Evolutionary conservation across 1,140 invertebrate species (phyloP), one percentile per base, ranked within the genome.

Genomic region (Listronotus oregonensis): DNA sequence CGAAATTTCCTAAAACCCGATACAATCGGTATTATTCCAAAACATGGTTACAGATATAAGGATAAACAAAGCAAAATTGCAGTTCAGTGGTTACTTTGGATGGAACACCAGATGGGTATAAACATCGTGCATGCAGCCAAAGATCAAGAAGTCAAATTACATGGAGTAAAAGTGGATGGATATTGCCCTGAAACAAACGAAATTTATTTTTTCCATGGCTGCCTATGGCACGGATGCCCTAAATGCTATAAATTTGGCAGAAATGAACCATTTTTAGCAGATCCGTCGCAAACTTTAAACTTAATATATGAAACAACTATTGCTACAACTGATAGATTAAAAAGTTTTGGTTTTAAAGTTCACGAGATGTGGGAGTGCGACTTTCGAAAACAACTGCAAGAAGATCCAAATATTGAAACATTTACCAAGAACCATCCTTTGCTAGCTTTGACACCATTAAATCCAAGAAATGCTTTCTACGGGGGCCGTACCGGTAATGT

Each of bases 21-120:
- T 8, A 51, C 64, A 14, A 69, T 69, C 15, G 64, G 67, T 37
- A 59, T 64, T 15, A 65, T 64, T 6, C 56, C 54, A 0, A 52
- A 52, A 34, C 21, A 42, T 17, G 43, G 43, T 1, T 46, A 46
- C 7, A 12, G 43, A 12, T 15, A 7, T 1, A 46, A n/a, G 15
- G 43, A 46, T 46, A 5, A 46, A 15, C 43, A 46, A 15, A 15
- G n/a, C 17, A 44, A 64, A 65, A 39, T 50, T 43, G 3, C 15
- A 9, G 6, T 34, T 15, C 11, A 17, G 11, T 46, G 43, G 43
- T 15, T 46, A 15, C 15, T 14, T 15, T 17, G 11, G 15, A 15
- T 14, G 3, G 43, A 46, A 46, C 3, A 46, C 14, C 43, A 15
- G 2, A 12, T n/a, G 37, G n/a, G 18, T 52, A 37, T 44, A 1